Evolutionary conservation across 2,113 vertebrate genomes (phyloP).

Genomic region (Phocoena sinus): DNA sequence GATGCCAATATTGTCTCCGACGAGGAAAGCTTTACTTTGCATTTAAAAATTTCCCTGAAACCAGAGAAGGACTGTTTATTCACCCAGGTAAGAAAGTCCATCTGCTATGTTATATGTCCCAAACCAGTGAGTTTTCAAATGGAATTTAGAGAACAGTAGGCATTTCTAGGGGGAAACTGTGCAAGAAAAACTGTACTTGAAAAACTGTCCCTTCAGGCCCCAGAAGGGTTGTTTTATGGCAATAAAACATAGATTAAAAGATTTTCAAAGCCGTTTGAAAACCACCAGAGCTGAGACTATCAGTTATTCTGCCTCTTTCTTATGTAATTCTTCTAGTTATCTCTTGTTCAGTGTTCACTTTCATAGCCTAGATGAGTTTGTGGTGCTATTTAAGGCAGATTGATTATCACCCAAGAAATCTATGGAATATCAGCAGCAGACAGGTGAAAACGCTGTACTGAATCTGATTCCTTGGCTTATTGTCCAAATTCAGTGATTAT

Average conservation of each 20-base stretch:
- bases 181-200: not conserved
- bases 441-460: not conserved
- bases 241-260: conserved; percentile 15
- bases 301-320: not conserved
- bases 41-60: conserved; percentile 14
- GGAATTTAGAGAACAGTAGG: not conserved
- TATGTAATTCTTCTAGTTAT: not conserved
- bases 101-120: not conserved
- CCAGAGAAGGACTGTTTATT: not conserved
- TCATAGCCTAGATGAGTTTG: not conserved
- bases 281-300: not conserved
- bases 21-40: not conserved
- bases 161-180: not conserved
- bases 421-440: not conserved
- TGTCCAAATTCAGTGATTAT: not conserved
- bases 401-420: not conserved
- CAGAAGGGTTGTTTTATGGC: not conserved
- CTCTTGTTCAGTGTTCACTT: conserved; percentile 24
- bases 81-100: not conserved
- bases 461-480: not conserved
- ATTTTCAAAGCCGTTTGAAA: not conserved
- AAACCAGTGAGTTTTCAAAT: not conserved
- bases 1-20: not conserved
- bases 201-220: not conserved
- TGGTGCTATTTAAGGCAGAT: not conserved